phyloP scores from a whole-genome alignment of 1,140 invertebrate genomes.

The Harpegnathos saltator region DNA sequence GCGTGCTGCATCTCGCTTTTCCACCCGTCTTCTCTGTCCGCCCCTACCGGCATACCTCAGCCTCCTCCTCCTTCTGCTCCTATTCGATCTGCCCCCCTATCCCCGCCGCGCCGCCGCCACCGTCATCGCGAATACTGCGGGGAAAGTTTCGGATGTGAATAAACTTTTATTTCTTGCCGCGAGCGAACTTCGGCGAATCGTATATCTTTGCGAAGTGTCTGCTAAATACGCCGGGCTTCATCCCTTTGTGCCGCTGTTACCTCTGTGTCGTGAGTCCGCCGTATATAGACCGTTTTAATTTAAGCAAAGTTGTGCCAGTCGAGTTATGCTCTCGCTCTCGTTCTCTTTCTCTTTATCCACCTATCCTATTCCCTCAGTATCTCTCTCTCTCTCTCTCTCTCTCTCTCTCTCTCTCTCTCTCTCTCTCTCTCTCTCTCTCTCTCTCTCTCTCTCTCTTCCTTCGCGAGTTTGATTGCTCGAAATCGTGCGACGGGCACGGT shows the following conservation, averaged over 20 bases:
- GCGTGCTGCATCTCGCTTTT: constrained; percentile 27
- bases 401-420: too few species aligned
- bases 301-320: constrained; percentile 20
- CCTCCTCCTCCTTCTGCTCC: background rate
- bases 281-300: constrained; percentile 52
- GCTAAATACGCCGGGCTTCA: constrained; percentile 32
- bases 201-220: constrained; percentile 47
- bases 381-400: too few species aligned
- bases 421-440: too few species aligned
- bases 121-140: constrained; percentile 57
- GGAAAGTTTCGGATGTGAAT: constrained; percentile 67
- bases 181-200: constrained; percentile 60
- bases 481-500: constrained; percentile 5
- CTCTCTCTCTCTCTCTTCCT: too few species aligned
- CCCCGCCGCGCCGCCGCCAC: background rate
- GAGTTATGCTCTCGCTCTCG: background rate
- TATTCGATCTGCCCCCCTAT: too few species aligned
- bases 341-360: too few species aligned
- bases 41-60: too few species aligned
- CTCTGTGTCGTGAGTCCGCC: constrained; percentile 10
- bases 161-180: constrained; percentile 66
- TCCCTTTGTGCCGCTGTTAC: background rate
- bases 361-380: too few species aligned
- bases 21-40: background rate
- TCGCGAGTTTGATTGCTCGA: background rate